Conservation (phyloP, 1,140 invertebrate genomes). For the Aricia agestis region DNA sequence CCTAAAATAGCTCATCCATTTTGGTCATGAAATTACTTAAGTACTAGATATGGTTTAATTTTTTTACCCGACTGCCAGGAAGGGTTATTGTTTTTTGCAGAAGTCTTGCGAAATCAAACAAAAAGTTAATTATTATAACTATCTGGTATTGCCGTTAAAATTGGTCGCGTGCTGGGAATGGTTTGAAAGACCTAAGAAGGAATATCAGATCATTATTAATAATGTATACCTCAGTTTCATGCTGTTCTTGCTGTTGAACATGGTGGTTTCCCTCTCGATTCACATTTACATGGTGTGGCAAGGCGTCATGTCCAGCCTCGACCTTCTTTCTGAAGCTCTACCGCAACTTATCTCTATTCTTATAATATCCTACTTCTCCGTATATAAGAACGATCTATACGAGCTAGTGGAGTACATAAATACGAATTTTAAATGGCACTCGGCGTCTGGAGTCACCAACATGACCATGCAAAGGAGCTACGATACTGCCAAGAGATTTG, state of each 20-base stretch:
- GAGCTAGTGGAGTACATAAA: constrained; percentile 48
- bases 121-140: constrained; percentile 39
- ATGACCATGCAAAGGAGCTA: constrained; percentile 61
- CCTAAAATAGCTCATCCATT: too few species aligned
- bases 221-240: constrained; percentile 30
- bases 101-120: too few species aligned
- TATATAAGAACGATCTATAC: constrained; percentile 48
- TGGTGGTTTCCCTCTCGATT: constrained; percentile 38
- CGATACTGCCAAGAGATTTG: constrained; percentile 46
- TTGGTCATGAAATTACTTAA: too few species aligned
- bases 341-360: constrained; percentile 45
- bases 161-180: constrained; percentile 58
- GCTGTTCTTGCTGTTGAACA: constrained; percentile 42
- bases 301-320: constrained; percentile 49
- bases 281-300: constrained; percentile 53
- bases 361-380: constrained; percentile 50
- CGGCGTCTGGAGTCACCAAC: constrained; percentile 55
- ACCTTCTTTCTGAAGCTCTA: constrained; percentile 50
- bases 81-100: too few species aligned
- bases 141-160: constrained; percentile 46
- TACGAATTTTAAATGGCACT: constrained; percentile 49
- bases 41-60: too few species aligned
- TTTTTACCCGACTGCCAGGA: too few species aligned
- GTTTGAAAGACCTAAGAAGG: constrained; percentile 35
- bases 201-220: constrained; percentile 41